phyloP scores from a whole-genome alignment of 1,140 invertebrate species.

The Neelides sp. region DNA sequence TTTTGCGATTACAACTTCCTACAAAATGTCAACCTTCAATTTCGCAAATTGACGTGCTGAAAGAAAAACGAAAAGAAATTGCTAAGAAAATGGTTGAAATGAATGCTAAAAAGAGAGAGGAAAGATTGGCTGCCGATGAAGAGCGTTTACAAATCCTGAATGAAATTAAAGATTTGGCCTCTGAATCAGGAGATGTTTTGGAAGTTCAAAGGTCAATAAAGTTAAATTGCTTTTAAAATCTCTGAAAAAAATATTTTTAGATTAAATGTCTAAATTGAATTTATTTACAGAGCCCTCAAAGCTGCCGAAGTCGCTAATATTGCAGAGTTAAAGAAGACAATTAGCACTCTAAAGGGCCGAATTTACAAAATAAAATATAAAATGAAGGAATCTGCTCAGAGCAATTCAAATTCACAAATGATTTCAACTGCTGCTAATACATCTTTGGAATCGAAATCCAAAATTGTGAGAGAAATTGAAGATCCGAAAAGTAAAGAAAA shows the following conservation, averaged over 20 bases:
- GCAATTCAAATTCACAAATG: background rate
- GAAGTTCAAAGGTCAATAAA: constrained; percentile 49
- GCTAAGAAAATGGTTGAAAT: constrained; percentile 67
- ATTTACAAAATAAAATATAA: constrained; percentile 69
- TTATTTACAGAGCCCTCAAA: constrained; percentile 43
- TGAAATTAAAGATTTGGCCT: constrained; percentile 55
- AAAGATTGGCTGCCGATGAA: constrained; percentile 69
- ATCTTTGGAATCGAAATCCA: background rate
- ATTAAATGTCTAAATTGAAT: constrained; percentile 24
- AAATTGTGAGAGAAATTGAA: background rate
- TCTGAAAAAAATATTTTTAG: constrained; percentile 10
- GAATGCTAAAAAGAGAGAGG: constrained; percentile 69
- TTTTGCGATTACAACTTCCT: constrained; percentile 71
- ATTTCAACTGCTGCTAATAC: background rate
- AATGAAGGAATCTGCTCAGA: constrained; percentile 40
- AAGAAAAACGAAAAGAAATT: constrained; percentile 69
- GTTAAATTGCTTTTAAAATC: background rate
- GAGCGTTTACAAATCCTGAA: constrained; percentile 66
- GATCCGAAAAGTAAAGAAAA: constrained; percentile 6
- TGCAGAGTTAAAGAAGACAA: constrained; percentile 56
- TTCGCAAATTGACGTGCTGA: constrained; percentile 40
- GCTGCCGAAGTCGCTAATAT: constrained; percentile 46
- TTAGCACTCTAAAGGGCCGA: constrained; percentile 54
- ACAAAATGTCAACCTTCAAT: constrained; percentile 46
- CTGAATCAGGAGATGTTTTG: constrained; percentile 62